Conservation (phyloP, 2,888 invertebrate genomes). For the Amiota mariae region DNA sequence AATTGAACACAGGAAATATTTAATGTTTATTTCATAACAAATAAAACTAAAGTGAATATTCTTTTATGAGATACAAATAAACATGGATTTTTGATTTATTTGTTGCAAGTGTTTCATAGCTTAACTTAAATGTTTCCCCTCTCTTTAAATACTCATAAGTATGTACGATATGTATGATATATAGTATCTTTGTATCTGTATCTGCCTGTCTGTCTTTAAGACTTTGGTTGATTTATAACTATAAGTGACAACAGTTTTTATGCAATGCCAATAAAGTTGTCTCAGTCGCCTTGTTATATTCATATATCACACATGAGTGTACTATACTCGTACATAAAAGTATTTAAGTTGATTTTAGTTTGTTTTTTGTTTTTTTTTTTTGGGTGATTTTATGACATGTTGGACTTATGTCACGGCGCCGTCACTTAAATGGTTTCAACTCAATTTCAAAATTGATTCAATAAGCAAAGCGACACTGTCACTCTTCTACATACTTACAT, state of each 20-base stretch:
- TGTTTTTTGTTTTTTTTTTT: too few species aligned
- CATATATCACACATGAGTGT: slow-evolving; percentile 60
- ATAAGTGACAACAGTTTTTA: slow-evolving; percentile 67
- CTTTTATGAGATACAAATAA: background rate
- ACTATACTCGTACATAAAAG: too few species aligned
- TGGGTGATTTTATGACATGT: slow-evolving; percentile 14
- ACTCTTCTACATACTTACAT: too few species aligned
- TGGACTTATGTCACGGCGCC: slow-evolving; percentile 59
- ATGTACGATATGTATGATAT: background rate
- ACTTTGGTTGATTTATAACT: slow-evolving; percentile 57
- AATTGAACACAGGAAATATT: too few species aligned
- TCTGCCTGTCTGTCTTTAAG: too few species aligned
- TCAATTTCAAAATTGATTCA: background rate
- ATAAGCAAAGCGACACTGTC: background rate
- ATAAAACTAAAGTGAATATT: background rate
- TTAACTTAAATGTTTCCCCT: too few species aligned
- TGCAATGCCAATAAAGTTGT: slow-evolving; percentile 64
- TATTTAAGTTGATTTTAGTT: too few species aligned
- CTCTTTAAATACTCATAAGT: background rate
- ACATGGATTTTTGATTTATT: slow-evolving; percentile 11
- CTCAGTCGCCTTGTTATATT: slow-evolving; percentile 65
- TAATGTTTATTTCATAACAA: background rate
- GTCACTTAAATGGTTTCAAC: background rate
- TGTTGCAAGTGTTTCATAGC: background rate
- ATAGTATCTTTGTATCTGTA: slow-evolving; percentile 10